Evolutionary conservation across 2,113 vertebrate species (phyloP).

Genomic region (Sisor rabdophorus): DNA sequence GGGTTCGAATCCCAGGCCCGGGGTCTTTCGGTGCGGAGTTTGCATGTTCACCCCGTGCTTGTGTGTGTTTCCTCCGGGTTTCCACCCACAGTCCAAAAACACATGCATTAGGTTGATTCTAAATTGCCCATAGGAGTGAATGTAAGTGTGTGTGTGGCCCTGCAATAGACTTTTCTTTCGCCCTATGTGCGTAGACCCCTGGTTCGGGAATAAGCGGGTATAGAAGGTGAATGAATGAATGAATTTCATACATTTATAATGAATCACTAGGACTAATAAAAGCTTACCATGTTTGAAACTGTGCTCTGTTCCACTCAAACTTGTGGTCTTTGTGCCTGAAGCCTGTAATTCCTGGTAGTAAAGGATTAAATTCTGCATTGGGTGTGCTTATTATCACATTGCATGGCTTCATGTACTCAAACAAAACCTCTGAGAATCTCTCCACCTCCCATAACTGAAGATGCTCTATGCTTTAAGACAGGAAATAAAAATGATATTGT

Average conservation of each 20-base stretch:
- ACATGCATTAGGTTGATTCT: too few relatives aligned
- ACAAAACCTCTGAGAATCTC: slow-evolving; percentile 82
- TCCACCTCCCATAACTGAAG: slow-evolving; percentile 75
- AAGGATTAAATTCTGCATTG: slow-evolving; percentile 85
- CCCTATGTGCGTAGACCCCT: too few relatives aligned
- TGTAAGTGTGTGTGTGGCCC: too few relatives aligned
- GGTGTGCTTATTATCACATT: slow-evolving; percentile 86
- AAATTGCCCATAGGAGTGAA: too few relatives aligned
- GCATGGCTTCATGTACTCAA: slow-evolving; percentile 85
- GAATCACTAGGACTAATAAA: background rate
- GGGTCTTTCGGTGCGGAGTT: too few relatives aligned
- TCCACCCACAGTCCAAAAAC: too few relatives aligned
- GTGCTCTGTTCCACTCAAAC: slow-evolving; percentile 85
- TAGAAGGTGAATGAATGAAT: too few relatives aligned
- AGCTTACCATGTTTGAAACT: slow-evolving; percentile 86
- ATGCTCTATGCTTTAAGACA: slow-evolving; percentile 83
- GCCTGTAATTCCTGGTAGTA: slow-evolving; percentile 69
- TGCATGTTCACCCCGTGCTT: too few relatives aligned
- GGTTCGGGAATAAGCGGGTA: too few relatives aligned
- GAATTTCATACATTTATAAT: background rate
- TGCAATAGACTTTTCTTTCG: too few relatives aligned
- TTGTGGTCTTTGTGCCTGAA: slow-evolving; percentile 88
- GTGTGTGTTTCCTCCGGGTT: too few relatives aligned
- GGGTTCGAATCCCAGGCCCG: too few relatives aligned
- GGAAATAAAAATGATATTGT: background rate